Evolutionary conservation across 1,140 invertebrate species (phyloP).

Genomic region (Trachelipus rathkii): DNA sequence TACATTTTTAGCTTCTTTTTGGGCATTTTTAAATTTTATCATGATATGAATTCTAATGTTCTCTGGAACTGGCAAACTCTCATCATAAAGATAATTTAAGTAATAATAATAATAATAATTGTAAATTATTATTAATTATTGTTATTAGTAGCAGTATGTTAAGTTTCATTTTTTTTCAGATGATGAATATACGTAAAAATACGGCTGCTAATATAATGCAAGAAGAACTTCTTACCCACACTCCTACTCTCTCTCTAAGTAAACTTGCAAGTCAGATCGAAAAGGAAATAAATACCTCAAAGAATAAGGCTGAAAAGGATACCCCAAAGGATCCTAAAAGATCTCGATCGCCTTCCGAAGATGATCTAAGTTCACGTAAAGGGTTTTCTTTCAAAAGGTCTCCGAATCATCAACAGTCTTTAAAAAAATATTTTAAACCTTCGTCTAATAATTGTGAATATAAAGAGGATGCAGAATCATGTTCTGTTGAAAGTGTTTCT

Average conservation of each 20-base stretch:
- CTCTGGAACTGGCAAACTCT: too few relatives aligned
- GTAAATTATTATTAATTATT: too few relatives aligned
- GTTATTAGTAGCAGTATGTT: too few relatives aligned
- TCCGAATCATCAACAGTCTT: conserved; percentile 3
- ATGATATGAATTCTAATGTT: too few relatives aligned
- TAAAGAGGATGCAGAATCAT: background rate
- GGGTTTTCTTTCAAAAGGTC: background rate
- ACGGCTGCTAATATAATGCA: background rate
- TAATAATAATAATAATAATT: too few relatives aligned
- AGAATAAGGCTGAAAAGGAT: background rate
- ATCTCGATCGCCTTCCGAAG: too few relatives aligned
- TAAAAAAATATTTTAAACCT: background rate
- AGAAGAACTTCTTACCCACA: background rate
- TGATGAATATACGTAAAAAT: conserved; percentile 7
- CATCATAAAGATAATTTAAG: too few relatives aligned
- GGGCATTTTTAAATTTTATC: too few relatives aligned
- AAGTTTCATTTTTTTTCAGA: background rate
- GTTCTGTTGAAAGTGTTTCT: too few relatives aligned
- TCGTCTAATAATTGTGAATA: background rate
- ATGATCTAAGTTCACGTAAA: background rate
- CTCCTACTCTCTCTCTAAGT: background rate
- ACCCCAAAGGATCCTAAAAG: too few relatives aligned
- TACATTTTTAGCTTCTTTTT: too few relatives aligned
- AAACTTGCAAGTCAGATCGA: background rate
- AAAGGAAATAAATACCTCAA: background rate